Base-by-base conservation (phyloP, 2,797 vertebrate genomes). In the Sebastes vulpes region DNA sequence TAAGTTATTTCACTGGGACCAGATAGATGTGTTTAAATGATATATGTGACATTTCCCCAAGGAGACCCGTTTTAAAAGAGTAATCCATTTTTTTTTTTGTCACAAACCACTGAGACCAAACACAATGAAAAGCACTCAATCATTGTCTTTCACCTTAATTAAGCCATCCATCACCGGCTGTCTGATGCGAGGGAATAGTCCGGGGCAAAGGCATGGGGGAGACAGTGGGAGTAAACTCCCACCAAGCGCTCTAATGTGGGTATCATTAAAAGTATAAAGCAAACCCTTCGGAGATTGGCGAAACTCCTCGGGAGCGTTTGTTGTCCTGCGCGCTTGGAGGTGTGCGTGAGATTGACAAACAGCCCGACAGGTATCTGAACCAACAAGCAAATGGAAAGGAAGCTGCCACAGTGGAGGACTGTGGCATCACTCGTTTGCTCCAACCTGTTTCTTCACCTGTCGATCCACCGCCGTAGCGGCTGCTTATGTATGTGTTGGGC, bases 101-200 rank as follows among this genome's bases (percentile, higher is more conserved):
- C 90, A 93, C 89, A 85, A 94, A 93, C 93, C 94, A 90, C 82
- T 42, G 90, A 94, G 93, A 94, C 87, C 92, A 91, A 94, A 94
- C 92, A 96, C 93, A 95, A 95, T 95, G 94, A 95, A 95, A 94
- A 90, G 86, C 79, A 84, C 94, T 96, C 95, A 93, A 91, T 96
- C 95, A 95, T 95, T 94, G 95, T 96, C 95, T 95, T 92, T 94
- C 86, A 91, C 89, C 91, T 93, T 96, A 96, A 96, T 96, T 93
- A 95, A 95, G 93, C 91, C 91, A 96, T 96, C 95, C 94, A 95
- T 96, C 95, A 95, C 77, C 8, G 52, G 86, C 92, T 92, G 93
- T 92, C 92, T 93, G 88, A 95, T 92, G 63, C 67, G 1, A 76
- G 71, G 77, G 90, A 93, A 90, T 76, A 90, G 89, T 90, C 81